Evolutionary conservation across 2,888 invertebrate genomes (phyloP), one percentile per base, ranked within the genome.

Genomic region (Palloptera scutellata): DNA sequence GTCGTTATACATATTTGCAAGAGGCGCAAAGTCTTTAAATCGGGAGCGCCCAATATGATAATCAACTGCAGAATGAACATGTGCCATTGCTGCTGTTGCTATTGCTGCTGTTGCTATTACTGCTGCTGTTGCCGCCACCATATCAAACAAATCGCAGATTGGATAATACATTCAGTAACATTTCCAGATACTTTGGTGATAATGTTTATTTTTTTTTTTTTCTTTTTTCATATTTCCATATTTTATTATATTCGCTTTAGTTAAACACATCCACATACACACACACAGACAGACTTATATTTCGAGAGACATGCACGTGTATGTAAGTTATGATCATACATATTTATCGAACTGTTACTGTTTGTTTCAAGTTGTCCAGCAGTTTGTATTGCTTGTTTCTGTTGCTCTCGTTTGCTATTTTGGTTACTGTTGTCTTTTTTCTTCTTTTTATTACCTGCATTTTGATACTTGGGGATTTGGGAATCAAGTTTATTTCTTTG

Each of bases 321-420:
- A 13, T 72, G 73, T 69, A 73, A 73, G 70, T 71, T 71, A 74
- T 70, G 68, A 68, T 61, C 62, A 69, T 70, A 64, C 20, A 60
- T 57, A 72, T 72, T 73, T 74, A 73, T 73, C 73, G 72, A 73
- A 71, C 68, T 73, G 70, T 72, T 71, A 72, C 68, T 70, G 69
- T 71, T 70, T 70, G 69, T 71, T 70, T 55, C 66, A 62, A 71
- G 55, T 65, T 70, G 70, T 62, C 66, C 64, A 55, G 58, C 41
- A 54, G 63, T 53, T 52, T 57, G 48, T 67, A n/a, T n/a, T n/a
- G n/a, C n/a, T n/a, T 62, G 61, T 58, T 64, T 2, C 30, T 30
- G 30, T 30, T 30, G 30, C 17, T 62, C 48, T 43, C 19, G n/a
- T 48, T 48, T 8, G n/a, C 40, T 12, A 12, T 48, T 48, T 40